Percentiles rank a stretch among this genome's conserved stretches.
These are phyloP conservation scores for Eulacestoma nigropectus DNA, from an alignment of 2,113 vertebrate species.

Conservation along the genomic window DNA sequence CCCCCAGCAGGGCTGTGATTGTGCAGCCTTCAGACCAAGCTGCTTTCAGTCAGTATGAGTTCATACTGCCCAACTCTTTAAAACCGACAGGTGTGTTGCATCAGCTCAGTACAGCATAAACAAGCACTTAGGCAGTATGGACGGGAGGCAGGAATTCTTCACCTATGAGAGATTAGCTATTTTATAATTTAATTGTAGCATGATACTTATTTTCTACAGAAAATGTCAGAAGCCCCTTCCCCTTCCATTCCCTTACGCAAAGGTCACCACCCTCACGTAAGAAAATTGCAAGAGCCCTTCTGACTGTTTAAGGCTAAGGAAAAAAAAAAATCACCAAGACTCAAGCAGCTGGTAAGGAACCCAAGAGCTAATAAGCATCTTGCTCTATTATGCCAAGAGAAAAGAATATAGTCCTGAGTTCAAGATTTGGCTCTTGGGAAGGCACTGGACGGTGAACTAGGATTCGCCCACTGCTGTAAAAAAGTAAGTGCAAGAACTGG, in stretches of 20 bases:
- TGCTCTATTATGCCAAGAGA: neutral
- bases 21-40: neutral
- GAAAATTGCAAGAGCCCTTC: neutral
- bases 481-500: neutral
- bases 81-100: neutral
- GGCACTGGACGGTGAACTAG: neutral
- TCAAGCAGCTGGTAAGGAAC: neutral
- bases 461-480: neutral
- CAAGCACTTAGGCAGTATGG: neutral
- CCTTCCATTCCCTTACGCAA: neutral
- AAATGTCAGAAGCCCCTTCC: neutral
- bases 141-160: neutral
- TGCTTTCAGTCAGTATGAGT: neutral
- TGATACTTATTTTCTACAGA: neutral
- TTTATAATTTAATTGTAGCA: neutral
- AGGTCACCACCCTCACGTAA: neutral
- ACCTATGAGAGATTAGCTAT: neutral
- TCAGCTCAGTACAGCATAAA: neutral
- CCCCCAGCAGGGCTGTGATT: neutral
- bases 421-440: neutral
- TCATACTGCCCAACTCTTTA: neutral
- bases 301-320: neutral
- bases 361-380: neutral
- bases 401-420: neutral
- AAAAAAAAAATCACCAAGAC: neutral